These are phyloP conservation scores for Siniperca scherzeri DNA, from an alignment of 2,797 vertebrate species.

Conservation along the genomic window DNA sequence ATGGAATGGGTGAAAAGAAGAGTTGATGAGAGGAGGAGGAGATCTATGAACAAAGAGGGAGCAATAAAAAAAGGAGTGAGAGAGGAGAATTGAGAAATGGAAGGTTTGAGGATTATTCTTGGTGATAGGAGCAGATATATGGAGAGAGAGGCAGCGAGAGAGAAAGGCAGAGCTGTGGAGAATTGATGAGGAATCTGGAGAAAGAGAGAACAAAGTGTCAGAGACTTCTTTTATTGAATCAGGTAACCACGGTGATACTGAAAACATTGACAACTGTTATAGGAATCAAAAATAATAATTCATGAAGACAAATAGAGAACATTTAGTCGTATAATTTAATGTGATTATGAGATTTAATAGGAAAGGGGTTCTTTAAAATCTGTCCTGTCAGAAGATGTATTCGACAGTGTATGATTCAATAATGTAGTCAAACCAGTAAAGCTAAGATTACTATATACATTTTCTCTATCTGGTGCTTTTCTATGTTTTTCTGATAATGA, in stretches of 20 bases:
- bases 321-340: neutral
- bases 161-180: neutral
- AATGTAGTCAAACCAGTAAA: no score
- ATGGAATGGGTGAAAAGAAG: conserved; percentile 52
- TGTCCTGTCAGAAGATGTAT: no score
- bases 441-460: no score
- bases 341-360: conserved; percentile 2
- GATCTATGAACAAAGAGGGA: conserved; percentile 64
- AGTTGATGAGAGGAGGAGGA: conserved; percentile 69
- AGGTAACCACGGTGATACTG: neutral
- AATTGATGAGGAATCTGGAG: conserved; percentile 9
- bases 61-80: conserved; percentile 53
- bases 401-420: no score
- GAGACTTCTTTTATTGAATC: neutral
- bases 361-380: neutral
- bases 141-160: neutral
- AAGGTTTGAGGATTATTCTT: conserved; percentile 52
- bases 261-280: neutral
- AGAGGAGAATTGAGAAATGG: conserved; percentile 63
- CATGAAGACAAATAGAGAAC: neutral
- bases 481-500: no score
- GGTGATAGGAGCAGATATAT: conserved; percentile 57
- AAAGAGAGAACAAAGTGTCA: conserved; percentile 11
- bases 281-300: neutral
- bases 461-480: no score